Percentiles rank a stretch among this genome's conserved stretches.
These are phyloP conservation scores for Amblyjoppa proteus DNA, from an alignment of 2,888 invertebrate genomes.

Conservation along the genomic window DNA sequence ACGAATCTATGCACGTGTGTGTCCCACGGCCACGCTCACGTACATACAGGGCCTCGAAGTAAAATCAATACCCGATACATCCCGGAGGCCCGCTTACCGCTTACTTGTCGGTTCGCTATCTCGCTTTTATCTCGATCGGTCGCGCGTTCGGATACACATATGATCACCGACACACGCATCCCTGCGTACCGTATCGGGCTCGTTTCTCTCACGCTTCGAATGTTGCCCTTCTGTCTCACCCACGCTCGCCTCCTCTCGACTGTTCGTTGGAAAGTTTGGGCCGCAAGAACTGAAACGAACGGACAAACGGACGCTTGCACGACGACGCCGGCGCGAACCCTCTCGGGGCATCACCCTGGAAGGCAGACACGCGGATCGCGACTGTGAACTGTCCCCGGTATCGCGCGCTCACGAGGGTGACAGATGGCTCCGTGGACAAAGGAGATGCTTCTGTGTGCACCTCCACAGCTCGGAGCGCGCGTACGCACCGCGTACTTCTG, in stretches of 20 bases:
- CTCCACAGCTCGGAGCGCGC: slow-evolving; percentile 3
- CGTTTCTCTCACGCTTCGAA: slow-evolving; percentile 56
- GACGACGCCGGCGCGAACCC: slow-evolving; percentile 35
- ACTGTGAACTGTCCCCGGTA: slow-evolving; percentile 47
- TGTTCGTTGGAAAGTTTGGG: slow-evolving; percentile 17
- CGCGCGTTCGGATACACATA: slow-evolving; percentile 53
- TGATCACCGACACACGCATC: neutral
- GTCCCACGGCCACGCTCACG: neutral
- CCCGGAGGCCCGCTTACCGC: slow-evolving; percentile 75
- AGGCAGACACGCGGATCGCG: slow-evolving; percentile 52
- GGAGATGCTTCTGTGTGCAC: slow-evolving; percentile 61
- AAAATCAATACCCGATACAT: slow-evolving; percentile 82
- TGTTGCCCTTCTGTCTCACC: slow-evolving; percentile 25
- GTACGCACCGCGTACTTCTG: slow-evolving; percentile 70
- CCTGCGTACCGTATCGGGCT: slow-evolving; percentile 43
- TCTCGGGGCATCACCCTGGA: slow-evolving; percentile 27
- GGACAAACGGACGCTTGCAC: slow-evolving; percentile 19
- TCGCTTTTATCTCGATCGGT: slow-evolving; percentile 80
- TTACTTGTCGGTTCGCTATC: slow-evolving; percentile 77
- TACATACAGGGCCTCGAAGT: slow-evolving; percentile 62
- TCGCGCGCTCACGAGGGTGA: slow-evolving; percentile 69
- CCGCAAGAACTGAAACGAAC: slow-evolving; percentile 36
- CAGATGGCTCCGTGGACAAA: slow-evolving; percentile 82
- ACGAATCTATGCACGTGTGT: neutral
- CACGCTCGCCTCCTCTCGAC: slow-evolving; percentile 22